Evolutionary conservation across 2,888 invertebrate genomes (phyloP).

Genomic region (Lochmaea capreae): DNA sequence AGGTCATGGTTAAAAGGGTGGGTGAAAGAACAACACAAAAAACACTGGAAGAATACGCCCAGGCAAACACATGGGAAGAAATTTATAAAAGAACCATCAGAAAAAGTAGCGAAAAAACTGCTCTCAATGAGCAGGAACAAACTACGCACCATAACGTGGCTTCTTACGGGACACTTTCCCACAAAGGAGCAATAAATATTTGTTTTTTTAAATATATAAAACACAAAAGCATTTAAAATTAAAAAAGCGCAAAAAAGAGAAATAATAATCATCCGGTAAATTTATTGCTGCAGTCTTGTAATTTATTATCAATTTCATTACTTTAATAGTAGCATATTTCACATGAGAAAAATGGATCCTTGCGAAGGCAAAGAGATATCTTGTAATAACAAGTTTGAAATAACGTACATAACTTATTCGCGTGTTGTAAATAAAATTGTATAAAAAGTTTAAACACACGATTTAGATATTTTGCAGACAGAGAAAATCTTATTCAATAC

Average conservation of each 20-base stretch:
- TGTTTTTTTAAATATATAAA: not conserved
- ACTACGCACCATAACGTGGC: too few species aligned
- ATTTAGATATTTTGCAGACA: conserved; percentile 1
- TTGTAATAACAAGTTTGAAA: conserved; percentile 47
- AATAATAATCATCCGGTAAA: conserved; percentile 25
- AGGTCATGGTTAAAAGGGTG: too few species aligned
- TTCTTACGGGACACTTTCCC: too few species aligned
- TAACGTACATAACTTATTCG: conserved; percentile 41
- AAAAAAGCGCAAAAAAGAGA: conserved; percentile 1
- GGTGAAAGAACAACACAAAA: too few species aligned
- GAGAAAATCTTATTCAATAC: not conserved
- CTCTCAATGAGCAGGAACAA: too few species aligned
- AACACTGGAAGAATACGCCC: too few species aligned
- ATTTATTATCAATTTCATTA: conserved; percentile 51
- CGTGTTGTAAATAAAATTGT: conserved; percentile 4
- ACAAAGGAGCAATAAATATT: too few species aligned
- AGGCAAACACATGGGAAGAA: too few species aligned
- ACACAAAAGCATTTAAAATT: conserved; percentile 4
- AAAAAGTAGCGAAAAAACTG: too few species aligned
- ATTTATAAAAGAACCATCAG: too few species aligned
- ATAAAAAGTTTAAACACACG: conserved; percentile 1
- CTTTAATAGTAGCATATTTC: conserved; percentile 47
- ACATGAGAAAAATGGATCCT: conserved; percentile 45
- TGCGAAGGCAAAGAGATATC: conserved; percentile 35
- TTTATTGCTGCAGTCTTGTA: conserved; percentile 37